A percentile compares a stretch with the other conserved stretches of the same genome.
Evolutionary conservation across 1,140 invertebrate species (phyloP).

Genomic region (Liolophura sinensis): DNA sequence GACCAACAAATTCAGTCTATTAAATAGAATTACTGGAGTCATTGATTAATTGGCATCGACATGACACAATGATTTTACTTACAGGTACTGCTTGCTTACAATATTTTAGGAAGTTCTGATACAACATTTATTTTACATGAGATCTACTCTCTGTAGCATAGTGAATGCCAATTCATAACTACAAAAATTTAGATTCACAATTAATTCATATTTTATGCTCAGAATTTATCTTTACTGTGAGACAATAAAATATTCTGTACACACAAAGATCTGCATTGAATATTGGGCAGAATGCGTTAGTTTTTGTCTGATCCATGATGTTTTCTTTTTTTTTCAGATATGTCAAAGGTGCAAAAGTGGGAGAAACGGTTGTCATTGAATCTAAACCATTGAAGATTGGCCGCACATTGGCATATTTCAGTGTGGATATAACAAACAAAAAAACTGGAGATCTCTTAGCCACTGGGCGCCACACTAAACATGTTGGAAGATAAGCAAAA

Average conservation of each 20-base stretch:
- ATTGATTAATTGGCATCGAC: no score
- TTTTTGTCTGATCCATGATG: not conserved
- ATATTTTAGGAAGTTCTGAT: no score
- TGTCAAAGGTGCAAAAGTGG: slow-evolving; percentile 73
- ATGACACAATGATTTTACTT: no score
- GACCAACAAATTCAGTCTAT: no score
- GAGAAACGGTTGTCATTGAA: slow-evolving; percentile 79
- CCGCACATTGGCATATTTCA: slow-evolving; percentile 77
- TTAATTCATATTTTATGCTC: not conserved
- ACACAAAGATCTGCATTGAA: not conserved
- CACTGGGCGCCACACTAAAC: slow-evolving; percentile 69
- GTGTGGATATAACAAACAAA: slow-evolving; percentile 77
- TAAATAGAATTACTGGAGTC: no score
- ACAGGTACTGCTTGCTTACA: no score
- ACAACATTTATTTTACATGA: no score
- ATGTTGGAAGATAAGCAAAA: slow-evolving; percentile 21
- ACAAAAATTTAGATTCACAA: no score
- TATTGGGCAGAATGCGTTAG: not conserved
- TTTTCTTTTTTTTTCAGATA: slow-evolving; percentile 56
- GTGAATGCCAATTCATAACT: no score
- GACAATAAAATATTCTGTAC: not conserved
- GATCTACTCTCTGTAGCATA: no score
- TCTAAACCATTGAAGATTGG: slow-evolving; percentile 78
- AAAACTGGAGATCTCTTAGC: slow-evolving; percentile 72
- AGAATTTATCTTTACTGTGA: not conserved